Evolutionary conservation across 1,140 invertebrate species (phyloP), one percentile per base, ranked within the genome.

Genomic region (Drosophila micromelanica): DNA sequence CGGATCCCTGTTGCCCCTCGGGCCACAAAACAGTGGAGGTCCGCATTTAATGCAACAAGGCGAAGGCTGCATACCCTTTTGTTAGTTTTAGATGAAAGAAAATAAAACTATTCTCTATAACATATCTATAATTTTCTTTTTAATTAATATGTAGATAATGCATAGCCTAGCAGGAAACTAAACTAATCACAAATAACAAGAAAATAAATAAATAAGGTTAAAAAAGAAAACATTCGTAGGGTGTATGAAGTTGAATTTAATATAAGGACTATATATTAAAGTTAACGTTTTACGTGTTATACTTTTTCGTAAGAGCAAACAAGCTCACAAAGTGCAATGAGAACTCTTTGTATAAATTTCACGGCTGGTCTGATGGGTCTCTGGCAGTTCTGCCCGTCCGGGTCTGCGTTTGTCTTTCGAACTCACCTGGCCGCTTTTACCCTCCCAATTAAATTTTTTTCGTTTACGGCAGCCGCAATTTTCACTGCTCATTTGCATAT

Each of bases 401-500:
- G 45, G 30, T 62, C 60, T 62, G 57, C 40, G 73, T 77, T 62
- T 74, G 74, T 56, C 42, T 82, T 71, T 62, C 60, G 45, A 59
- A 51, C 62, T 74, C 67, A 73, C 71, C 71, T 81, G 69, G 76
- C 40, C 45, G 69, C 56, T 42, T 48, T 37, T 35, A 63, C 59
- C 32, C 57, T 56, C 59, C 42, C 63, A 49, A 65, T 73, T 46
- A 60, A 52, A 32, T 40, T 61, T 74, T 71, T 71, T 64, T 46
- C 40, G 52, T 72, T 27, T 49, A 43, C 52, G 49, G 51, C 61
- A 60, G 64, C 73, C 62, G 68, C 80, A 84, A 84, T 85, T 81
- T 84, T 56, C 76, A 84, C 67, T 84, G 80, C 80, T 84, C 80
- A 84, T 84, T 84, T 84, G 80, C 80, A 84, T 84, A 79, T 85